Conservation (phyloP, 2,113 vertebrate species). For the Clupea harengus region DNA sequence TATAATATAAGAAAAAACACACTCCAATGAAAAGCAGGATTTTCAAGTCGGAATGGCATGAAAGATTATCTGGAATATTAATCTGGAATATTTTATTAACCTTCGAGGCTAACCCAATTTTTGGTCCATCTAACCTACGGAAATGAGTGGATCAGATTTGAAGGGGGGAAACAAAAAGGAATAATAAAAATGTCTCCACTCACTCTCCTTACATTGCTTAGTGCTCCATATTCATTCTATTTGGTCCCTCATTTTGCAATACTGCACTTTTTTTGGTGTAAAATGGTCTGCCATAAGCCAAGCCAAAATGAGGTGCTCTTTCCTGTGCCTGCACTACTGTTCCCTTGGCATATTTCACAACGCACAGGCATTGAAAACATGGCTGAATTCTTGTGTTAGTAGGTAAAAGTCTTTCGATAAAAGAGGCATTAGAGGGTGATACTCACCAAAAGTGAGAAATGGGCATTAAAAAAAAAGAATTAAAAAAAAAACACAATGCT, state of each 20-base stretch:
- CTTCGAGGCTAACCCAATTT: neutral
- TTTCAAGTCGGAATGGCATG: neutral
- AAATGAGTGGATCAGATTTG: neutral
- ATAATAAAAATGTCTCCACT: neutral
- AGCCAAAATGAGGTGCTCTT: neutral
- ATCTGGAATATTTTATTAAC: constrained; percentile 1
- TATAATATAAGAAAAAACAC: neutral
- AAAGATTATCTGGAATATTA: neutral
- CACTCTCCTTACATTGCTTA: neutral
- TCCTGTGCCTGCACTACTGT: constrained; percentile 13
- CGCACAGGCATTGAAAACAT: neutral
- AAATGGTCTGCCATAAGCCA: neutral
- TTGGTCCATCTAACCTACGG: neutral
- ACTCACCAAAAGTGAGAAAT: neutral
- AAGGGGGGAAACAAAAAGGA: neutral
- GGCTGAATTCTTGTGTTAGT: neutral
- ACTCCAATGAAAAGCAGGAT: neutral
- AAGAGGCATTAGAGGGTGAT: neutral
- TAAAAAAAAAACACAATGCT: neutral
- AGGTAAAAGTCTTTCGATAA: neutral
- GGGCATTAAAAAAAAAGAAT: neutral
- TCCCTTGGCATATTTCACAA: constrained; percentile 18
- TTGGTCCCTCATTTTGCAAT: constrained; percentile 13
- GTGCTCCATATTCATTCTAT: constrained; percentile 10
- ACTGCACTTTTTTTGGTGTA: constrained; percentile 11